Base-by-base conservation (phyloP, 2,797 vertebrate species). In the Sciaenops ocellatus region DNA sequence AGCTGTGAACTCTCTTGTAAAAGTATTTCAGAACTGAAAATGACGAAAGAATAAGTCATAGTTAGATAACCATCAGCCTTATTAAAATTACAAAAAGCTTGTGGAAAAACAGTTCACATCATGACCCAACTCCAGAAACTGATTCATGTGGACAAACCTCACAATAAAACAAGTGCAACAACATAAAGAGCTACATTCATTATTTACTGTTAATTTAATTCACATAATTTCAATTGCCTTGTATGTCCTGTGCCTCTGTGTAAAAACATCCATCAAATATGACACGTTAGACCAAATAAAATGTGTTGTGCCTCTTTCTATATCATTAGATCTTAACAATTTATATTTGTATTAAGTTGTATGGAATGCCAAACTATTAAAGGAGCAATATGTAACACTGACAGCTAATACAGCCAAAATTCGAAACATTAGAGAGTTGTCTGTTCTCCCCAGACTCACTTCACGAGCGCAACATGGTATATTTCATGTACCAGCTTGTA, bases 11-110 rank as follows among this genome's bases (percentile, higher is more conserved):
- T 78, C 72, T 82, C 38, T 54, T 69, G 56, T 73, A 18, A 69
- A 47, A 65, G 70, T 68, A 66, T 83, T 74, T 76, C 11, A 71
- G 44, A 65, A 24, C 9, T 64, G 54, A 73, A 76, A 52, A 69
- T 67, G 38, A 80, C 0, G 4, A 67, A 85, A 73, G 24, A 62
- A 62, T 73, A 65, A 79, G 67, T 34, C 44, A 10, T 16, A 62
- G 63, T 67, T 59, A 67, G 73, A 87, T 73, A 80, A 71, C n/a
- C 59, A 79, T 89, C 78, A 79, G 67, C 67, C 10, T 79, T 42
- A 60, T 83, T 38, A 69, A 84, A 78, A 76, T 73, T 61, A 73
- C 70, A 76, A 60, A 46, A 63, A 54, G 47, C 57, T 75, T 48
- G 44, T 62, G 69, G 69, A 91, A 82, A 79, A 78, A 66, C 47